Conservation (phyloP, 92 coral and sea anemone genomes). For the Umimayanthus chanpuru region DNA sequence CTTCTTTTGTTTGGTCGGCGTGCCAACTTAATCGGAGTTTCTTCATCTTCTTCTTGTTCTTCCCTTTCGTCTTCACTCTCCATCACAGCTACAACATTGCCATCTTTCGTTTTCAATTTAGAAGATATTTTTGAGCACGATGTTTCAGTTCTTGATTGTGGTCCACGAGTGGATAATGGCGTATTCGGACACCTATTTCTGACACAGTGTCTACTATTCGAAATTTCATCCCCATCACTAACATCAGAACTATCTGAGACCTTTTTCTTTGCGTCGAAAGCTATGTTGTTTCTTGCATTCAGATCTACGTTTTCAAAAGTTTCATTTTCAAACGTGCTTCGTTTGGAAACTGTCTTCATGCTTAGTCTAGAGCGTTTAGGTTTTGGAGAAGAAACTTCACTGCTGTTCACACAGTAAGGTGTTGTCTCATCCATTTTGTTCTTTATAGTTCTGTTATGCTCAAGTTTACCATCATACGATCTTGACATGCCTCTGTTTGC, state of each 20-base stretch:
- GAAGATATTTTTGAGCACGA: constrained; percentile 38
- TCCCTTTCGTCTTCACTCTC: constrained; percentile 77
- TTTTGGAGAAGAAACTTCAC: constrained; percentile 9
- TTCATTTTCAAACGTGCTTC: neutral
- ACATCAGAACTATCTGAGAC: constrained; percentile 18
- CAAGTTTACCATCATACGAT: neutral
- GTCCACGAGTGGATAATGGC: neutral
- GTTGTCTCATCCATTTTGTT: neutral
- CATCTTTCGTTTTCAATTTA: constrained; percentile 64
- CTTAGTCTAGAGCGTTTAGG: constrained; percentile 4
- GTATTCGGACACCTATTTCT: neutral
- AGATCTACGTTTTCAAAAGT: neutral
- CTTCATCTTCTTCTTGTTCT: constrained; percentile 57
- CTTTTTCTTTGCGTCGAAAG: neutral
- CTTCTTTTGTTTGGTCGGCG: constrained; percentile 39
- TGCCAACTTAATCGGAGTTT: neutral
- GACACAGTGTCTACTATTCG: neutral
- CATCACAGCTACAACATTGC: constrained; percentile 77
- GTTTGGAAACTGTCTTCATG: neutral
- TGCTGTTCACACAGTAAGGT: neutral
- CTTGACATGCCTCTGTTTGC: neutral
- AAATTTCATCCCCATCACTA: constrained; percentile 15
- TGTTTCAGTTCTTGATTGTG: neutral
- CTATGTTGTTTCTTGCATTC: neutral
- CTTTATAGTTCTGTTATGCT: neutral